These are phyloP conservation scores for Sinosuthora webbiana DNA, from an alignment of 2,113 vertebrate species.

Conservation along the genomic window DNA sequence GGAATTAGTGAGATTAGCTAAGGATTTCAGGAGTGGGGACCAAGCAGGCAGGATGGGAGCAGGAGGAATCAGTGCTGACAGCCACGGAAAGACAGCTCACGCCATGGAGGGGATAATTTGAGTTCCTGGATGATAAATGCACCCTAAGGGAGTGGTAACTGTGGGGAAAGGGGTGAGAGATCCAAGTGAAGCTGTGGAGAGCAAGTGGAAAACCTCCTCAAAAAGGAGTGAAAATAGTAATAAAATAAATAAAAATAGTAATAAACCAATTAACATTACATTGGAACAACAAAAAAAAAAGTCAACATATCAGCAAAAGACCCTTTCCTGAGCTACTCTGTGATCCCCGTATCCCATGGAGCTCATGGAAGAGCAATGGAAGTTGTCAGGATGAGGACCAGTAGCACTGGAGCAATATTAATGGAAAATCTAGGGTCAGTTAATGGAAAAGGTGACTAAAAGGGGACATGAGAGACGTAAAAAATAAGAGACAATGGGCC, in stretches of 20 bases:
- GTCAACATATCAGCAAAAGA: neutral
- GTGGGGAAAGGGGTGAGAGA: neutral
- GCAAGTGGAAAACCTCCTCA: neutral
- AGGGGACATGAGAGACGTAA: neutral
- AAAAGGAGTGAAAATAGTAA: neutral
- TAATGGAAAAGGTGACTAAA: constrained; percentile 16
- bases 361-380: neutral
- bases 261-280: neutral
- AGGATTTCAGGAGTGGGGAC: neutral
- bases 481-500: neutral
- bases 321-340: neutral
- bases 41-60: neutral
- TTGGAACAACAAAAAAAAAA: neutral
- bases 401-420: neutral
- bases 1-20: neutral
- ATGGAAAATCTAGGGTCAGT: neutral
- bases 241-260: neutral
- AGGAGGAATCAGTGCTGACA: neutral
- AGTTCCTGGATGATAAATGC: neutral
- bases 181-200: neutral
- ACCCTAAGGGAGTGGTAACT: neutral
- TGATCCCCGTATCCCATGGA: neutral
- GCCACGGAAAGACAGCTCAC: neutral
- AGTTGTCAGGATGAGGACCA: neutral
- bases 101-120: neutral